These are phyloP conservation scores for Watsonalla cultraria DNA, from an alignment of 2,888 invertebrate genomes.

Conservation along the genomic window DNA sequence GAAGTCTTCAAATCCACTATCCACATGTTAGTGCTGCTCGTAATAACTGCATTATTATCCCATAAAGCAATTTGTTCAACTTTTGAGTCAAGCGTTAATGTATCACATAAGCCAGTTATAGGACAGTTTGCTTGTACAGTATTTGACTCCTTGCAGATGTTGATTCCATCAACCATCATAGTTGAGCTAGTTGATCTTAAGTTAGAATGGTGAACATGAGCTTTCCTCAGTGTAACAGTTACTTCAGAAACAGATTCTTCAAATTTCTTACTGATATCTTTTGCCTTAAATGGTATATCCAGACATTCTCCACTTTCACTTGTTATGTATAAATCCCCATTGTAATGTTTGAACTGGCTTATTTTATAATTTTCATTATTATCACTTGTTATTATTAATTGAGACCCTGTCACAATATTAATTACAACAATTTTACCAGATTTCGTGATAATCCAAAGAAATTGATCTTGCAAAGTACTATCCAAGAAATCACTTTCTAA, in stretches of 20 bases:
- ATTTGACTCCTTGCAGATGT: slow-evolving; percentile 31
- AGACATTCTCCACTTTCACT: slow-evolving; percentile 60
- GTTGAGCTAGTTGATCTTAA: slow-evolving; percentile 7
- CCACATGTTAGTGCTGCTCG: slow-evolving; percentile 48
- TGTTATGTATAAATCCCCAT: slow-evolving; percentile 36
- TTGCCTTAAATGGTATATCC: slow-evolving; percentile 23
- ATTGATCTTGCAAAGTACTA: slow-evolving; percentile 36
- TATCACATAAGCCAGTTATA: slow-evolving; percentile 43
- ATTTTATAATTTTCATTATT: slow-evolving; percentile 46
- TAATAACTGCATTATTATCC: slow-evolving; percentile 42
- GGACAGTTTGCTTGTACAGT: slow-evolving; percentile 42
- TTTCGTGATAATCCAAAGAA: slow-evolving; percentile 52
- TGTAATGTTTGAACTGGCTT: slow-evolving; percentile 28
- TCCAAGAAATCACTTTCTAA: slow-evolving; percentile 43
- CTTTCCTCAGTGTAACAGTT: slow-evolving; percentile 37
- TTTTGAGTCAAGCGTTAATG: slow-evolving; percentile 20
- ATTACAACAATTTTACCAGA: slow-evolving; percentile 48
- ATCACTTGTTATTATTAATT: slow-evolving; percentile 30
- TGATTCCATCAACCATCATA: slow-evolving; percentile 33
- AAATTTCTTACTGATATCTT: slow-evolving; percentile 37
- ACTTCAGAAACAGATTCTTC: slow-evolving; percentile 29
- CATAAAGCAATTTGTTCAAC: slow-evolving; percentile 41
- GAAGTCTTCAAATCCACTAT: slow-evolving; percentile 42
- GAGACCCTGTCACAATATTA: slow-evolving; percentile 31
- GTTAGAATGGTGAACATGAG: slow-evolving; percentile 7